Conservation (phyloP, 2,113 vertebrate genomes). For the Plotosus lineatus region DNA sequence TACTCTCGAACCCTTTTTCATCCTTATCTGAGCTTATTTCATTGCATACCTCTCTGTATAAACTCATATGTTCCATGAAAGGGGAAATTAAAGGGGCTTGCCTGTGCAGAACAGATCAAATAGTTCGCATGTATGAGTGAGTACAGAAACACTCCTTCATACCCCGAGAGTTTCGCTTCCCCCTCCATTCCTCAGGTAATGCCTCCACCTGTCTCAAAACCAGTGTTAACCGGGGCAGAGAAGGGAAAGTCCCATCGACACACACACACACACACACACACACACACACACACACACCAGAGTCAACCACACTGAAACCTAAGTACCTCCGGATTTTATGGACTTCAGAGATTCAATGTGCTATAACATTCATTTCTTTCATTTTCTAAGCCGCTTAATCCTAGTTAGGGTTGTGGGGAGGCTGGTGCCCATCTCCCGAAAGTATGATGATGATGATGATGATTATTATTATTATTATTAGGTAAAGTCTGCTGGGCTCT, state of each 20-base stretch:
- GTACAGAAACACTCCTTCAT: slow-evolving; percentile 31
- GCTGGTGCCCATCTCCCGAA: too few relatives aligned
- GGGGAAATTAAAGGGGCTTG: slow-evolving; percentile 25
- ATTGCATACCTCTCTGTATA: background rate
- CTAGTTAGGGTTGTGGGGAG: too few relatives aligned
- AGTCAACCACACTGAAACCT: background rate
- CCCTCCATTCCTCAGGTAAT: background rate
- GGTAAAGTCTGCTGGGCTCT: too few relatives aligned
- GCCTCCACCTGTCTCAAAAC: background rate
- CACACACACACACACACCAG: background rate
- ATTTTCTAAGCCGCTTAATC: too few relatives aligned
- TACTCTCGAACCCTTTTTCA: background rate
- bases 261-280: background rate
- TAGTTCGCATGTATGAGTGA: slow-evolving; percentile 17
- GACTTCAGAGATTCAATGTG: background rate
- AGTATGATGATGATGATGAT: too few relatives aligned
- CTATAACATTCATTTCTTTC: too few relatives aligned
- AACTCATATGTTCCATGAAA: background rate
- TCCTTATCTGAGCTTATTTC: background rate
- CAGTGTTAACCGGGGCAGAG: background rate
- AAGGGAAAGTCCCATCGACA: slow-evolving; percentile 7
- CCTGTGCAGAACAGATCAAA: background rate
- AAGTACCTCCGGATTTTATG: background rate
- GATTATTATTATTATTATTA: too few relatives aligned
- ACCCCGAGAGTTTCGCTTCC: background rate